Base-by-base conservation (phyloP, 2,888 invertebrate genomes). In the Nephrocerus scutellatus region DNA sequence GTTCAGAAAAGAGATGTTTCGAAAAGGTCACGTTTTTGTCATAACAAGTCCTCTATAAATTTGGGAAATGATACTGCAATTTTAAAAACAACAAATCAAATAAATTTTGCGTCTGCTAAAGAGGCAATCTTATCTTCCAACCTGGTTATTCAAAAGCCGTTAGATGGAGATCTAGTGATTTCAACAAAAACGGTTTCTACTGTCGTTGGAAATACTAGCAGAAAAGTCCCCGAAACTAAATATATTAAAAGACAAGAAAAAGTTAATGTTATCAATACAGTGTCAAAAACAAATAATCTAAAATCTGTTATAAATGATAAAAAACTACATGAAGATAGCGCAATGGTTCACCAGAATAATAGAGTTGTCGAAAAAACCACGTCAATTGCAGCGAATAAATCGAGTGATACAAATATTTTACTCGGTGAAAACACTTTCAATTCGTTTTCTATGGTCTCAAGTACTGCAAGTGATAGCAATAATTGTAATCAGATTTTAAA, bases 41-140 rank as follows among this genome's bases (percentile, higher is more conserved):
- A 57, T 19, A 64, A 64, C 33, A 63, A 82, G 63, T 82, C 84
- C 0, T 79, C 79, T 41, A 75, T 82, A 37, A 71, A 69, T 7
- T 57, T 81, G 14, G 80, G 80, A 2, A 73, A 71, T 50, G 79
- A 80, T 45, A 70, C 59, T 2, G 57, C 70, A 2, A 61, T 65
- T 9, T 71, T 74, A 62, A 72, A 70, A 50, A 76, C 76, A 5
- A 76, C 77, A 2, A 75, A 75, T 57, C 76, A 79, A 59, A 68
- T 72, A 41, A 77, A 76, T 52, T 78, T 74, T 52, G 62, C 55
- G 0, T 62, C 64, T 24, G 59, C 62, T 5, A 73, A 72, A 44
- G 70, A 71, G 2, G 71, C 73, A 0, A 65, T 71, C 25, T 71
- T 67, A 14, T 68, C 64, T 12, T 67, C 62, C 30, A 66, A 63